phyloP scores from a whole-genome alignment of 1,140 invertebrate genomes.

The Drosophila equinoxialis region DNA sequence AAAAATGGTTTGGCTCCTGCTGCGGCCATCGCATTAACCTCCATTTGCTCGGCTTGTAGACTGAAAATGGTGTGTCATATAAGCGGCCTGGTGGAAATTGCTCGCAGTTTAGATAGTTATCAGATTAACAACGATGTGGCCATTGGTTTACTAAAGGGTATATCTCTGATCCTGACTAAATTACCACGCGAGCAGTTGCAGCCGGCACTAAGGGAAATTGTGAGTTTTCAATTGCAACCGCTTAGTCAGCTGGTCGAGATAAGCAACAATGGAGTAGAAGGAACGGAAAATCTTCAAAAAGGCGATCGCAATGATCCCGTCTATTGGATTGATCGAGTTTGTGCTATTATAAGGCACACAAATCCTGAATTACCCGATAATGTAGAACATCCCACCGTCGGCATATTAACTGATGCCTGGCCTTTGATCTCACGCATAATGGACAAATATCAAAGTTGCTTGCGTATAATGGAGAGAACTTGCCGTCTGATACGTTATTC shows the following conservation, averaged over 20 bases:
- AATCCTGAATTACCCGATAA: constrained; percentile 85
- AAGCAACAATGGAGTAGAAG: constrained; percentile 18
- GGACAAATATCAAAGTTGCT: constrained; percentile 90
- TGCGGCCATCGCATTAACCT: constrained; percentile 87
- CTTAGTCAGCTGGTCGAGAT: constrained; percentile 85
- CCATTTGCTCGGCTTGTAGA: constrained; percentile 90
- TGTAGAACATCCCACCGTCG: constrained; percentile 91
- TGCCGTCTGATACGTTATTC: constrained; percentile 95
- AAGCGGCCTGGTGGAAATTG: constrained; percentile 91
- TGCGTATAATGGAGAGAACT: constrained; percentile 94
- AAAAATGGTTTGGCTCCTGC: constrained; percentile 89
- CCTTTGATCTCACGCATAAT: constrained; percentile 91
- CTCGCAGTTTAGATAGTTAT: constrained; percentile 91
- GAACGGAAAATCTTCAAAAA: constrained; percentile 70
- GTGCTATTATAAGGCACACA: constrained; percentile 93
- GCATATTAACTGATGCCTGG: constrained; percentile 93
- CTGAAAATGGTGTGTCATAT: constrained; percentile 92
- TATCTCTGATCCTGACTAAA: constrained; percentile 87
- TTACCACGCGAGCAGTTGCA: constrained; percentile 87
- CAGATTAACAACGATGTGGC: constrained; percentile 91
- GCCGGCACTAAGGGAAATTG: constrained; percentile 90
- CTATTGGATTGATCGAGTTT: constrained; percentile 95
- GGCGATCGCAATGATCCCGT: constrained; percentile 90
- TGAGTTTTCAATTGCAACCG: constrained; percentile 89
- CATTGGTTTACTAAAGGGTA: constrained; percentile 92